A percentile compares a stretch with the other conserved stretches of the same genome.
Evolutionary conservation across 2,113 vertebrate species (phyloP).

Genomic region (Sitta europaea): DNA sequence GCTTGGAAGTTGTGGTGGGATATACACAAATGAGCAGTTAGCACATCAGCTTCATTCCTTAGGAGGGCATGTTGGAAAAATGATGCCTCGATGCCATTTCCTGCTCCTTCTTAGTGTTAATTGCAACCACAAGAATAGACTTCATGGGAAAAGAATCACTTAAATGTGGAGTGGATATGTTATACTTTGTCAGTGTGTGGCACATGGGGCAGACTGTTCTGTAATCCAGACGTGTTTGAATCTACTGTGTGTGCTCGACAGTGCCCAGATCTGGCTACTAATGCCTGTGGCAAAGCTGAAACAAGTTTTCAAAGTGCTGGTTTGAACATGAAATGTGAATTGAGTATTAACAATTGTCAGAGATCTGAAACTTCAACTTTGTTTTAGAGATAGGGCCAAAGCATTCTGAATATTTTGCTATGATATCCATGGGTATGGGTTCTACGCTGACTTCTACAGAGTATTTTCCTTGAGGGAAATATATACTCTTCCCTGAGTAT

Average conservation of each 20-base stretch:
- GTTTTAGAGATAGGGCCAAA: neutral
- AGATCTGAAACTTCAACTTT: neutral
- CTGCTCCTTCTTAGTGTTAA: neutral
- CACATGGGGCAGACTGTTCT: neutral
- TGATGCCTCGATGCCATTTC: neutral
- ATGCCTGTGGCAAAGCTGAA: neutral
- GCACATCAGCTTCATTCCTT: neutral
- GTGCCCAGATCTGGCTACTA: neutral
- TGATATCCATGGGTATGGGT: neutral
- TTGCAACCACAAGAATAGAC: neutral
- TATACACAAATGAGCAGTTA: neutral
- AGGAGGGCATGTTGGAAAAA: neutral
- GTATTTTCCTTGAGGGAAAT: neutral
- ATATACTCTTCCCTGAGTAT: neutral
- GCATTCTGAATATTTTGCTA: conserved; percentile 7
- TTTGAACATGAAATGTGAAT: neutral
- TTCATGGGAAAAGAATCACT: neutral
- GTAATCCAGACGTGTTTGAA: neutral
- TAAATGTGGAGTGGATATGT: neutral
- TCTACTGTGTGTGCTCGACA: neutral
- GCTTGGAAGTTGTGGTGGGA: neutral
- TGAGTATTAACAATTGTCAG: neutral
- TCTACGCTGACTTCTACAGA: conserved; percentile 24
- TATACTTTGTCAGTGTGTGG: neutral
- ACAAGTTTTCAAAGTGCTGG: neutral